These are phyloP conservation scores for Cosmopolites sordidus DNA, from an alignment of 2,888 invertebrate species.

Conservation along the genomic window DNA sequence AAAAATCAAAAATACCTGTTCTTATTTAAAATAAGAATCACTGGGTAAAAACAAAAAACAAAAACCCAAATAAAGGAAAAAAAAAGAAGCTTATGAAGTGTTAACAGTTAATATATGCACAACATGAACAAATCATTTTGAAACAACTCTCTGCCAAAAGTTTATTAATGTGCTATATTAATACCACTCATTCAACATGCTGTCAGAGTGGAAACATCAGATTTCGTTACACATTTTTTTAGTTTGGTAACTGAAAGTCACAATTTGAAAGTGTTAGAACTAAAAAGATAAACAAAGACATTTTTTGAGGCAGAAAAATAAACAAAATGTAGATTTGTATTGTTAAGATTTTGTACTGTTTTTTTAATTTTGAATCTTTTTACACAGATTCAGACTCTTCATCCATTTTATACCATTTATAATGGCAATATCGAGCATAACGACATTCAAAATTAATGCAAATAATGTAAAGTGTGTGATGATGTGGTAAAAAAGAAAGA, in stretches of 20 bases:
- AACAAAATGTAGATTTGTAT: conserved; percentile 28
- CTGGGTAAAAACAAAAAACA: too few relatives aligned
- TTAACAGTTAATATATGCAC: conserved; percentile 55
- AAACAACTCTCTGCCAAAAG: conserved; percentile 70
- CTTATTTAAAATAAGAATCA: too few relatives aligned
- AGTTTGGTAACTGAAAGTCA: too few relatives aligned
- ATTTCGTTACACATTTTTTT: too few relatives aligned
- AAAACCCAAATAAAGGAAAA: too few relatives aligned
- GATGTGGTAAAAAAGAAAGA: neutral
- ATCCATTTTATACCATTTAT: conserved; percentile 70
- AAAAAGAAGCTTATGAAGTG: conserved; percentile 49
- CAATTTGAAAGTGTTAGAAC: conserved; percentile 48
- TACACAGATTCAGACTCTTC: conserved; percentile 47
- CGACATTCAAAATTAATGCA: conserved; percentile 58
- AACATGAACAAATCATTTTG: conserved; percentile 58
- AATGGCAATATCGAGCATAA: conserved; percentile 63
- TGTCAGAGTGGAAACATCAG: conserved; percentile 72
- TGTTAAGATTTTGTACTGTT: neutral
- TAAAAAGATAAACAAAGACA: conserved; percentile 33
- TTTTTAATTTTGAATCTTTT: neutral
- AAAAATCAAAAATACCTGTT: too few relatives aligned
- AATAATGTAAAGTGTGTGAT: conserved; percentile 29
- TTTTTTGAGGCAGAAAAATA: conserved; percentile 8
- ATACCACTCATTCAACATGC: conserved; percentile 74
- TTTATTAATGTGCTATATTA: conserved; percentile 69